These are phyloP conservation scores for Spisula solida DNA, from an alignment of 2,888 invertebrate genomes.

Conservation along the genomic window DNA sequence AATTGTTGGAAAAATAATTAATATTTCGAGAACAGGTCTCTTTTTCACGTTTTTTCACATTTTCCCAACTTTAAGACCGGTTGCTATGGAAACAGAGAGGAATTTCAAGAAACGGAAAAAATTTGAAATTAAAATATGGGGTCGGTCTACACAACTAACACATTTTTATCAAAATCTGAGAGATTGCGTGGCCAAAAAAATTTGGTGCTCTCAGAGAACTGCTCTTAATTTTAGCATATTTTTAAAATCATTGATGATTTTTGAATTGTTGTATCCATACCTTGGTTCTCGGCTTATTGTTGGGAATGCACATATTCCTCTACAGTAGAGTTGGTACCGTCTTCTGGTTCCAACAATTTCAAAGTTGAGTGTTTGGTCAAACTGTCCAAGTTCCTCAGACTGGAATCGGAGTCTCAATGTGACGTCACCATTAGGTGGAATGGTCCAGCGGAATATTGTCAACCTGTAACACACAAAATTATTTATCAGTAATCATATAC, in stretches of 20 bases:
- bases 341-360: slow-evolving; percentile 87
- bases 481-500: neutral
- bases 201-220: too few relatives aligned
- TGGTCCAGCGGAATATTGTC: slow-evolving; percentile 86
- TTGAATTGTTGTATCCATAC: slow-evolving; percentile 67
- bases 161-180: too few relatives aligned
- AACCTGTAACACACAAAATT: slow-evolving; percentile 76
- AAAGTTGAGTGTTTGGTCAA: slow-evolving; percentile 88
- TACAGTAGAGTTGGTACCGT: slow-evolving; percentile 87
- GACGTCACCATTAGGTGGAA: slow-evolving; percentile 86
- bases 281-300: slow-evolving; percentile 87
- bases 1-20: too few relatives aligned
- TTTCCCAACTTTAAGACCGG: too few relatives aligned
- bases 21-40: too few relatives aligned
- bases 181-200: too few relatives aligned
- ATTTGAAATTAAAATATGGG: too few relatives aligned
- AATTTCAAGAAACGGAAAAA: too few relatives aligned
- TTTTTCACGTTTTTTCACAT: too few relatives aligned
- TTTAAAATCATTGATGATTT: neutral
- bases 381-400: slow-evolving; percentile 87
- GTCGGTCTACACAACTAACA: too few relatives aligned
- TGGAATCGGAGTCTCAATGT: slow-evolving; percentile 85
- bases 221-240: too few relatives aligned
- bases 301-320: slow-evolving; percentile 88
- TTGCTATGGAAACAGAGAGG: too few relatives aligned